Percentiles rank a stretch among this genome's conserved stretches.
These are phyloP conservation scores for Casuarius casuarius DNA, from an alignment of 2,113 vertebrate genomes.

Conservation along the genomic window DNA sequence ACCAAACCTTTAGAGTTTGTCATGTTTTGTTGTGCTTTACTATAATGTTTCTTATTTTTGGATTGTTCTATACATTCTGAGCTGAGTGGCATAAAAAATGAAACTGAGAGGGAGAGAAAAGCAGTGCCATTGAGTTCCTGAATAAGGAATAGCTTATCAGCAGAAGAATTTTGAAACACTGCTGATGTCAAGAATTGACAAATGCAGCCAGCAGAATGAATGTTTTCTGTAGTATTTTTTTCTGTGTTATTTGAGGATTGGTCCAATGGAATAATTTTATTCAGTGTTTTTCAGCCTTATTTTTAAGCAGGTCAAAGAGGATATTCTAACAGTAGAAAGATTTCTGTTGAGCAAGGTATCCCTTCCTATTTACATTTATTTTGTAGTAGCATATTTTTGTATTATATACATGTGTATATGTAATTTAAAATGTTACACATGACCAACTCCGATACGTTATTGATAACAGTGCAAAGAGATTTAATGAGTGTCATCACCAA, in stretches of 20 bases:
- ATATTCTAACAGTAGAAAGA: neutral
- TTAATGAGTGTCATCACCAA: neutral
- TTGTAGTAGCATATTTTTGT: neutral
- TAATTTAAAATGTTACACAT: neutral
- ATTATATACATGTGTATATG: neutral
- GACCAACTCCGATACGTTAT: neutral
- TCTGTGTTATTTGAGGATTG: neutral
- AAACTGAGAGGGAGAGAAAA: neutral
- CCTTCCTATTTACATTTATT: neutral
- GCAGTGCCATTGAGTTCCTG: neutral
- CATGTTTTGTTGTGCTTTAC: neutral
- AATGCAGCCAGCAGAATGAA: neutral
- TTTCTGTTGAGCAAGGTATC: neutral
- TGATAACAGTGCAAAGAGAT: slow-evolving; percentile 2
- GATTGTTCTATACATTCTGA: neutral
- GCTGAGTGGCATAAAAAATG: neutral
- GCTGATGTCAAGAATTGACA: neutral
- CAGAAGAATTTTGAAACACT: neutral
- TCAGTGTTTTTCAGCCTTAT: neutral
- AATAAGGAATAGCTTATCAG: neutral
- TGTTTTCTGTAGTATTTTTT: neutral
- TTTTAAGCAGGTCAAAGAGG: neutral
- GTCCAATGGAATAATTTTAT: neutral
- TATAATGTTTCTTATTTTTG: neutral
- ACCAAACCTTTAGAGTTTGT: neutral